Base-by-base conservation (phyloP, 2,797 vertebrate genomes). In the Bryconaethiops microstoma region DNA sequence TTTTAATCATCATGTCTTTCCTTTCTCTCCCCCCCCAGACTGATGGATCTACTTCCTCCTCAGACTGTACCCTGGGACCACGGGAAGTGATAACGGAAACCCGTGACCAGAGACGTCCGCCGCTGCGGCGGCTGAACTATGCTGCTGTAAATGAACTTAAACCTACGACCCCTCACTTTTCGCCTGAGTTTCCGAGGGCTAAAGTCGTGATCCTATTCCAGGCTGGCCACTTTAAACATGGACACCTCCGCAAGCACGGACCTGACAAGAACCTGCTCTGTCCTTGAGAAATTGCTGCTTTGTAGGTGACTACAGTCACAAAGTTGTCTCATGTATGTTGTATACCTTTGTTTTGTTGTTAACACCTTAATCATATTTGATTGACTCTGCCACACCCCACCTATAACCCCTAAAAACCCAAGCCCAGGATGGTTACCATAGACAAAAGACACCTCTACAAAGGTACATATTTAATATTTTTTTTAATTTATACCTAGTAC, bases 261-360 rank as follows among this genome's bases (percentile, higher is more conserved):
- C 75, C 75, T 50, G 65, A 70, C 23, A 25, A 35, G 35, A 35
- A 57, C 77, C 73, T 19, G 35, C 72, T 76, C 76, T 75, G 67
- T 82, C 69, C 71, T 82, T 86, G 76, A 83, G 86, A 86, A 89
- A 77, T 77, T 87, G 84, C 84, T 88, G 80, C 85, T 89, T 76
- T 84, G 16, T 85, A 73, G 73, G 82, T 86, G 74, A 87, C 67
- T 10, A 70, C 16, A 29, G 65, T 82, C 83, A 82, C 67, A 62
- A 69, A 81, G 25, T 75, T 68, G 63, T 65, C 55, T 74, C 73
- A 68, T 82, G 69, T 68, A 76, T 54, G 55, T 77, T 74, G 55
- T 78, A 74, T 63, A 57, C 35, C 59, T 74, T 77, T 23, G 68
- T 79, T 74, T 79, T 71, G n/a, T 65, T 57, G n/a, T 63, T 52